Conservation (phyloP, 2,113 vertebrate genomes). For the Phycodurus eques region DNA sequence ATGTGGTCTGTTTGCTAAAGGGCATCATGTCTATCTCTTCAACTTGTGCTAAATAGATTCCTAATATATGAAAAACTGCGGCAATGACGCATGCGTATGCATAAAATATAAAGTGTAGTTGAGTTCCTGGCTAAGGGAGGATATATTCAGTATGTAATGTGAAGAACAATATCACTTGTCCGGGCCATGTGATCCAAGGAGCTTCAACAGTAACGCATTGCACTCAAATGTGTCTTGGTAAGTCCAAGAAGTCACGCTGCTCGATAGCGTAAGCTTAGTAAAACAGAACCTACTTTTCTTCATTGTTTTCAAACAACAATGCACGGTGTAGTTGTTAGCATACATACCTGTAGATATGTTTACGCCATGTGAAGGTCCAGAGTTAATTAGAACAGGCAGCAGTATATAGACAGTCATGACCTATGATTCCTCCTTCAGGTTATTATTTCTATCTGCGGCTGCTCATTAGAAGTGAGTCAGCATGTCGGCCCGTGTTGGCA, state of each 20-base stretch:
- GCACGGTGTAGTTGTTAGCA: conserved; percentile 38
- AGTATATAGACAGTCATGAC: conserved; percentile 63
- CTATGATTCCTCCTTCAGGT: conserved; percentile 62
- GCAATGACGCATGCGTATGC: neutral
- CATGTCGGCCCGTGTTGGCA: conserved; percentile 47
- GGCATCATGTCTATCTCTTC: neutral
- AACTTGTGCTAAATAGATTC: neutral
- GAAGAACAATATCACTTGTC: neutral
- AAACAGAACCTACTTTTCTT: conserved; percentile 16
- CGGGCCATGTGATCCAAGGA: conserved; percentile 4
- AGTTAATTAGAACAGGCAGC: conserved; percentile 72
- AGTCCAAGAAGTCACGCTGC: neutral
- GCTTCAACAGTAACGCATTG: neutral
- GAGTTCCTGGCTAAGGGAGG: neutral
- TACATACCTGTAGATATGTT: conserved; percentile 31
- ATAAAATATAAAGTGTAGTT: neutral
- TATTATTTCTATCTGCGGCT: conserved; percentile 71
- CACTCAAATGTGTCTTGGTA: neutral
- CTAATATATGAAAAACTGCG: neutral
- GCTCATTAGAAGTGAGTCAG: conserved; percentile 76
- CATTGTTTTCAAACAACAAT: conserved; percentile 7
- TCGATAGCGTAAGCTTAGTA: neutral
- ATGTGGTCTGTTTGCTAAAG: neutral
- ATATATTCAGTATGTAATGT: neutral
- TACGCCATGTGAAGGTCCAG: conserved; percentile 42